Percentiles rank a stretch among this genome's conserved stretches.
Evolutionary conservation across 2,888 invertebrate genomes (phyloP).

Genomic region (Stictocephala bisonia): DNA sequence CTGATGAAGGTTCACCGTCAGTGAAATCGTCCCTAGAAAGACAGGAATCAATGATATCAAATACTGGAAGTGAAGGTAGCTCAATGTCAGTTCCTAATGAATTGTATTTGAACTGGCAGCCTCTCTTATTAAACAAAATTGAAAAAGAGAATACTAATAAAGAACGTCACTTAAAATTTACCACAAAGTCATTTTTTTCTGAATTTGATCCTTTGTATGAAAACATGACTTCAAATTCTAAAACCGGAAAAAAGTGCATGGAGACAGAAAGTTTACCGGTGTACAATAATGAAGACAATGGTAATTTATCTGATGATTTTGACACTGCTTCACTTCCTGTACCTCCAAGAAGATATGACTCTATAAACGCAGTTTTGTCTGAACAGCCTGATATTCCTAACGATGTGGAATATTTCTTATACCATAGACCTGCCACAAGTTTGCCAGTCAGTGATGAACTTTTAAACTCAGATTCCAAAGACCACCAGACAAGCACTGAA

Average conservation of each 20-base stretch:
- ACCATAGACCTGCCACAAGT: constrained; percentile 50
- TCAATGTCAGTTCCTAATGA: constrained; percentile 53
- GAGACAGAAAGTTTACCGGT: constrained; percentile 32
- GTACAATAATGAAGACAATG: constrained; percentile 26
- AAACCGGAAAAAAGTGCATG: constrained; percentile 21
- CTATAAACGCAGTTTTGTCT: constrained; percentile 49
- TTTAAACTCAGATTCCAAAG: constrained; percentile 14
- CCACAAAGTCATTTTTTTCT: constrained; percentile 69
- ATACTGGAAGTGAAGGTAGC: constrained; percentile 45
- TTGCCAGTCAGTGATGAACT: constrained; percentile 21
- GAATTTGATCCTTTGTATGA: constrained; percentile 75
- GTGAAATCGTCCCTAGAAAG: neutral
- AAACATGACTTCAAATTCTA: constrained; percentile 26
- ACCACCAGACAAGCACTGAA: constrained; percentile 48
- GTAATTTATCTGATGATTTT: constrained; percentile 30
- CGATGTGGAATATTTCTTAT: constrained; percentile 53
- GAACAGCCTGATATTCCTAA: constrained; percentile 41
- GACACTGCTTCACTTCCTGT: constrained; percentile 51
- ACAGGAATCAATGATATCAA: constrained; percentile 21
- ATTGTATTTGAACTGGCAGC: constrained; percentile 53
- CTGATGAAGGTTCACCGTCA: constrained; percentile 1
- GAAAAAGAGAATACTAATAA: constrained; percentile 61
- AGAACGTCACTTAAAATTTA: constrained; percentile 63
- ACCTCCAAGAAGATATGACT: constrained; percentile 56
- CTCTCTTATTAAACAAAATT: constrained; percentile 7